Evolutionary conservation across 2,888 invertebrate species (phyloP).

Genomic region (Podotricha telesiphe): DNA sequence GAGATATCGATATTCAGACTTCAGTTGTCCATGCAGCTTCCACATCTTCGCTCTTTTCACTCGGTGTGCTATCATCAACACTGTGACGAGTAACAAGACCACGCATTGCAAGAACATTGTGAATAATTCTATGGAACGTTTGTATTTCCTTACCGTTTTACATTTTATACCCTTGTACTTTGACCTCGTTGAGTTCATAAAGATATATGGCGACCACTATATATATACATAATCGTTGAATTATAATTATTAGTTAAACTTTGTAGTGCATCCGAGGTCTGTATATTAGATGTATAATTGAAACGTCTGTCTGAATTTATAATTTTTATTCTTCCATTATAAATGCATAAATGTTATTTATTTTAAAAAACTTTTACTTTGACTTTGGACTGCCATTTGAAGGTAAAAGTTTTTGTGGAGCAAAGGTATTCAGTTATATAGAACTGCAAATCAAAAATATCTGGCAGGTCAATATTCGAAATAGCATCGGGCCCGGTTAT

Average conservation of each 20-base stretch:
- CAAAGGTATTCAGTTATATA: background rate
- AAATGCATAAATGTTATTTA: no score
- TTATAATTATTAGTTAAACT: background rate
- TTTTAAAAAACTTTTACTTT: background rate
- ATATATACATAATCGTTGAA: background rate
- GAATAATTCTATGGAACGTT: background rate
- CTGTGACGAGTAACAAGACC: background rate
- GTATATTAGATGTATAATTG: background rate
- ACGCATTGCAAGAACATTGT: slow-evolving; percentile 1
- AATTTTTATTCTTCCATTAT: background rate
- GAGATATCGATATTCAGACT: slow-evolving; percentile 2
- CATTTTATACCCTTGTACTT: background rate
- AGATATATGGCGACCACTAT: background rate
- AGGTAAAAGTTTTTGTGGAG: background rate
- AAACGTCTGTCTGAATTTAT: background rate
- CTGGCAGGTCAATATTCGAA: slow-evolving; percentile 1
- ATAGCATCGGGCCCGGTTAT: slow-evolving; percentile 16
- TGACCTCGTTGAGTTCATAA: background rate
- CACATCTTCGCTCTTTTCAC: slow-evolving; percentile 1
- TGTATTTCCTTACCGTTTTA: background rate
- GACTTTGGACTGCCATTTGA: background rate
- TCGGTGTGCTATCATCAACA: background rate
- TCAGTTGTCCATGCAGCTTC: slow-evolving; percentile 1
- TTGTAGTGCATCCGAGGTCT: background rate
- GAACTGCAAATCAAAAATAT: slow-evolving; percentile 12